Evolutionary conservation across 2,113 vertebrate species (phyloP).

Genomic region (Neotragus pygmaeus): DNA sequence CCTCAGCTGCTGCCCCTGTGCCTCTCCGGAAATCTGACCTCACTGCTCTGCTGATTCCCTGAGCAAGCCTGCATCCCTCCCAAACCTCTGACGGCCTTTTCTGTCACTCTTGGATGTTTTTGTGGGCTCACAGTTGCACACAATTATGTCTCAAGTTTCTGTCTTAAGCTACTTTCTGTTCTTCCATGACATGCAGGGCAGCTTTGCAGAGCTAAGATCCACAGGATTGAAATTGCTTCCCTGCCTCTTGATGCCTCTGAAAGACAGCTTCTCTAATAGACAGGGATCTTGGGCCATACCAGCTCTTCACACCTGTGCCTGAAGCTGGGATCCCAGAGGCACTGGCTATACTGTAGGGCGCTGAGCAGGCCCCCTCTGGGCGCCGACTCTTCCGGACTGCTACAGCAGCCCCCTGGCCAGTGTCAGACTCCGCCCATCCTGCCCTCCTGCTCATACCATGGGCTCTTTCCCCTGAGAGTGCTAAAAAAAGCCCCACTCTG

Average conservation of each 20-base stretch:
- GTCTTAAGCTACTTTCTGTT: not conserved
- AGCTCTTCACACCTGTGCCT: not conserved
- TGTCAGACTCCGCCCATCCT: not conserved
- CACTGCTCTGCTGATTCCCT: not conserved
- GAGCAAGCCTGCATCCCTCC: not conserved
- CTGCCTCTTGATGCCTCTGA: not conserved
- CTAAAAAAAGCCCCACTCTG: not conserved
- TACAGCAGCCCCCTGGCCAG: not conserved
- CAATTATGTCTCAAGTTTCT: not conserved
- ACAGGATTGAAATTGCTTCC: not conserved
- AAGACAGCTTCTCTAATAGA: not conserved
- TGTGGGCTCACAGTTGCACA: not conserved
- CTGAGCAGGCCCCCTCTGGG: not conserved
- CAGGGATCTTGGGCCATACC: not conserved
- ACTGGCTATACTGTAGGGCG: not conserved
- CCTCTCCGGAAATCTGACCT: not conserved
- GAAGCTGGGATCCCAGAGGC: not conserved
- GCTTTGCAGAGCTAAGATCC: not conserved
- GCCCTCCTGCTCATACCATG: not conserved
- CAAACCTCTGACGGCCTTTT: not conserved
- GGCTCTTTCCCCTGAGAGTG: not conserved
- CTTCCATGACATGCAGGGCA: not conserved
- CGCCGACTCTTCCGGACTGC: not conserved
- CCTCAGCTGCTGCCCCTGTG: not conserved
- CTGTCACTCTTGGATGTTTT: not conserved